Evolutionary conservation across 2,888 invertebrate genomes (phyloP), one percentile per base, ranked within the genome.

Genomic region (Campaea margaritaria): DNA sequence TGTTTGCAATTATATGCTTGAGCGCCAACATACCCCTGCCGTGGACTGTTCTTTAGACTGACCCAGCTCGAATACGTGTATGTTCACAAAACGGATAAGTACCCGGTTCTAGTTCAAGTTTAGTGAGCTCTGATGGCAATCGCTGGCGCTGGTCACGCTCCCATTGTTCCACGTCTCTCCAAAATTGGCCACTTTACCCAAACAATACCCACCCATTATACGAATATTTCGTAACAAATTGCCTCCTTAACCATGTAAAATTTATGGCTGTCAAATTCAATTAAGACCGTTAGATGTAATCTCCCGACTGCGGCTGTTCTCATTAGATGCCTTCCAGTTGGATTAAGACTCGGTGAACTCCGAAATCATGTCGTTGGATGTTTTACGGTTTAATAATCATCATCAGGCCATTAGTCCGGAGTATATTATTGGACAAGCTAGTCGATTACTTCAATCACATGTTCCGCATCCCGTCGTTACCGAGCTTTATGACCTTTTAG

Each of bases 91-190:
- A 76, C 71, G 74, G 76, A 78, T 78, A 80, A 74, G 72, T 72
- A 75, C 73, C 77, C 68, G 73, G 75, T 75, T 75, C 69, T 76
- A 69, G 75, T 72, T 76, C 76, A 73, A 75, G 77, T 78, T 76
- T 70, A 76, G 78, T 69, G 65, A 58, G 72, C 65, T 69, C 74
- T 75, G 87, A 89, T 89, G 82, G 77, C 82, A 82, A 87, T 88
- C 88, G 79, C 73, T 73, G 46, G 50, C 47, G 68, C 73, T 73
- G 81, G 86, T 87, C 88, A 89, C 87, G 89, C 82, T 83, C 82
- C 83, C 81, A 89, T 89, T 89, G 89, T 89, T 83, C 76, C 64
- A 72, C 65, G 75, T 71, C 75, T 73, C 72, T 72, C 81, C 83
- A 69, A 86, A 87, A 83, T 85, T 85, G 83, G 79, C 69, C 75